Evolutionary conservation across 53 echinoderm and acorn worm species (phyloP).

Genomic region (Patiria pectinifera): DNA sequence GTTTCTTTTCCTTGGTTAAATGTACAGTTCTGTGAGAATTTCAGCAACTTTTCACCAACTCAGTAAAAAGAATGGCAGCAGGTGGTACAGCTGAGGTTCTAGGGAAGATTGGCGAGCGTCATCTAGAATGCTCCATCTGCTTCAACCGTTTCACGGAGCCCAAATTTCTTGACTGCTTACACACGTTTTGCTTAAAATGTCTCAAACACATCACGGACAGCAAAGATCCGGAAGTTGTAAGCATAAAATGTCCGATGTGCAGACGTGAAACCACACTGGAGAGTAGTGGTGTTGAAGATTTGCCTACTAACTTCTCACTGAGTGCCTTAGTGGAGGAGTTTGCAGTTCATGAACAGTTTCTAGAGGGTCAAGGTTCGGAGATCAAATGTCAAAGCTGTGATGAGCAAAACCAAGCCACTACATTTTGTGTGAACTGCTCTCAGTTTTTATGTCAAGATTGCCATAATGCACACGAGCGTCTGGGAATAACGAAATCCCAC

Average conservation of each 20-base stretch:
- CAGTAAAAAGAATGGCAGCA: neutral
- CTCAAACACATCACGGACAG: neutral
- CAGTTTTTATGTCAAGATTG: slow-evolving; percentile 18
- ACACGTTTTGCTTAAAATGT: slow-evolving; percentile 15
- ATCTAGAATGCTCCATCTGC: slow-evolving; percentile 35
- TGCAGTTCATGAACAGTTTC: slow-evolving; percentile 1
- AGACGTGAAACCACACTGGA: neutral
- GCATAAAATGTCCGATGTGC: neutral
- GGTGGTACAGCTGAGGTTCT: neutral
- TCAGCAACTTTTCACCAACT: neutral
- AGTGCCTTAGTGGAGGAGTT: slow-evolving; percentile 25
- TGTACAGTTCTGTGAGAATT: neutral
- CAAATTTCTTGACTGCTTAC: slow-evolving; percentile 19
- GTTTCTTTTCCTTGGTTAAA: neutral
- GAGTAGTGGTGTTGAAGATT: neutral
- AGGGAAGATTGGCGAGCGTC: neutral
- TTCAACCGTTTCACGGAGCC: neutral
- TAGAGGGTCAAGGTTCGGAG: slow-evolving; percentile 21
- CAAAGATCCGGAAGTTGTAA: neutral
- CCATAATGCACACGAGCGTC: neutral
- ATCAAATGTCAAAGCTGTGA: slow-evolving; percentile 30
- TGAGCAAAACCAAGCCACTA: neutral
- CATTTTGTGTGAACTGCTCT: slow-evolving; percentile 1
- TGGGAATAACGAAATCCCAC: neutral
- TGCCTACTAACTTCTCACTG: slow-evolving; percentile 9